Conservation (phyloP, 2,113 vertebrate species). For the Poeciliopsis prolifica region DNA sequence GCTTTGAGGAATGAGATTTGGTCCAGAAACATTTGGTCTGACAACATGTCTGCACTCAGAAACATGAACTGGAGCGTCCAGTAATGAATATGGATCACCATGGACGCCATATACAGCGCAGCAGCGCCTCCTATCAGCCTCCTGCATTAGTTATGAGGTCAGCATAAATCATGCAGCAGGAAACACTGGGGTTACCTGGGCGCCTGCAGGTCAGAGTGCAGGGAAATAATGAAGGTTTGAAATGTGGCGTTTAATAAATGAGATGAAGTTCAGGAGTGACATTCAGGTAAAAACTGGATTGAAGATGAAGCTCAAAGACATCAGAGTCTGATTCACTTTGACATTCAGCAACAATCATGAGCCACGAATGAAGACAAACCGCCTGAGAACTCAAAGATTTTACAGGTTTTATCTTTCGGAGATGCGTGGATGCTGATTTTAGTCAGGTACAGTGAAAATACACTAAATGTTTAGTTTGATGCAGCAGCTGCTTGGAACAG, state of each 20-base stretch:
- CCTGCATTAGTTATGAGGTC: conserved; percentile 62
- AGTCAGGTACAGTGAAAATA: background rate
- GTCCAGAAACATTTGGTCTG: background rate
- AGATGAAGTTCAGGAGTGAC: no score
- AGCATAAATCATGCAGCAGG: conserved; percentile 66
- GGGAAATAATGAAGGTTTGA: background rate
- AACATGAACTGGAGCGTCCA: conserved; percentile 4
- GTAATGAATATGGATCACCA: conserved; percentile 58
- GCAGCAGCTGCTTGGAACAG: background rate
- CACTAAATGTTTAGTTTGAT: background rate
- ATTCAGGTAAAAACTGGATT: no score
- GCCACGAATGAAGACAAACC: no score
- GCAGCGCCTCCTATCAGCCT: conserved; percentile 38
- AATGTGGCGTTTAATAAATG: no score
- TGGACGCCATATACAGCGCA: conserved; percentile 44
- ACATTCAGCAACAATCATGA: no score
- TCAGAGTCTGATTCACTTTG: no score
- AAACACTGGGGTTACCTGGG: conserved; percentile 38
- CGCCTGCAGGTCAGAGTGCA: conserved; percentile 13
- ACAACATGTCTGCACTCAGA: conserved; percentile 11
- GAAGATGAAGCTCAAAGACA: no score
- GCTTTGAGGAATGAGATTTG: background rate
- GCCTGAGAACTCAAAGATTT: background rate
- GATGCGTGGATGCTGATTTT: no score
- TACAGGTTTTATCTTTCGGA: background rate